Evolutionary conservation across 2,888 invertebrate genomes (phyloP), one percentile per base, ranked within the genome.

Genomic region (Polyommatus iphigenia): DNA sequence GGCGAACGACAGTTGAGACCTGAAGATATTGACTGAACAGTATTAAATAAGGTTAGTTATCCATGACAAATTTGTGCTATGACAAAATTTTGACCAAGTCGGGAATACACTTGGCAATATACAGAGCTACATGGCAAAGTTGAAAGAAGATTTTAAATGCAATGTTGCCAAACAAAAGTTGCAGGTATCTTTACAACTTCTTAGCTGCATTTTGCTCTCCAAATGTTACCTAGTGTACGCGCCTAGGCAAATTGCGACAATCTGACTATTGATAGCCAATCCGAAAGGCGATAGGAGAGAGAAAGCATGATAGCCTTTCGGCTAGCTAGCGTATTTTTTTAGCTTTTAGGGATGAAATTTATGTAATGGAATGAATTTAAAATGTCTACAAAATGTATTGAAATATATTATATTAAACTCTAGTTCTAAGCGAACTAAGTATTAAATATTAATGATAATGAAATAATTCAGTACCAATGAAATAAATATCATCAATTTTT

Each of bases 1-100:
- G 99, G 99, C 0, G 99, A 99, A 88, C 95, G 98, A 62, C 98
- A 98, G 87, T 91, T 99, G 78, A 95, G 96, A 83, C 98, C 98
- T 24, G 95, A 95, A 79, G 97, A 97, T 91, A 95, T 96, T 82
- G 94, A 91, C 85, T 92, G 87, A 90, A 59, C 62, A 24, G 62
- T 62, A 24, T 62, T 62, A 62, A 41, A 10, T 62, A 24, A 62
- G 20, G 20, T 13, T 62, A 62, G 62, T 62, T 24, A 62, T 62
- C 62, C 62, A 24, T 62, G 62, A 62, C 62, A 62, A 1, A 62
- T 24, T 62, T 62, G 62, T 62, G 62, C 24, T 62, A 62, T 59
- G 54, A 54, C 18, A 59, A 24, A 24, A 24, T 62, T 24, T 62
- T 62, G 24, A 62, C 20, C 24, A 24, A 50, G 13, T 15, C 15